These are phyloP conservation scores for Leptinotarsa haldemani DNA, from an alignment of 2,888 invertebrate species.

Conservation along the genomic window DNA sequence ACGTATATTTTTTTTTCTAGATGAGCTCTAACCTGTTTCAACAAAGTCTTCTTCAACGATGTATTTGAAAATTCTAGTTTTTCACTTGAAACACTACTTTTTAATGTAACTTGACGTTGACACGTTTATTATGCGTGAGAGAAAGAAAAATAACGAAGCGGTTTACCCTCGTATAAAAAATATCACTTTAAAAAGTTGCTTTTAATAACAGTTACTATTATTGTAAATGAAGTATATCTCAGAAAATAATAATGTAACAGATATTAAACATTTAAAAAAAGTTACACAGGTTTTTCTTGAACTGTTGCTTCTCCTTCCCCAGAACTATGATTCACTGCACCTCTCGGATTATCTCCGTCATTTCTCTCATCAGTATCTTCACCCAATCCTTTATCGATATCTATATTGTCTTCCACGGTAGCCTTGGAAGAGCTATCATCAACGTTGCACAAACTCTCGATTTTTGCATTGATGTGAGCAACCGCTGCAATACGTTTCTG, in stretches of 20 bases:
- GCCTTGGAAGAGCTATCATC: neutral
- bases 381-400: neutral
- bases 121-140: too few species aligned
- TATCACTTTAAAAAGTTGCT: too few species aligned
- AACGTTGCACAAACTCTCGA: slow-evolving; percentile 40
- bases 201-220: too few species aligned
- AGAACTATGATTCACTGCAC: neutral
- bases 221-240: neutral
- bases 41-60: too few species aligned
- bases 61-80: too few species aligned
- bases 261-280: neutral
- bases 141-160: too few species aligned
- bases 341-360: neutral
- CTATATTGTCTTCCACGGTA: slow-evolving; percentile 8
- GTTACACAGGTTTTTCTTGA: neutral
- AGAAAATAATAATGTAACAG: neutral
- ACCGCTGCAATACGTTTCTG: slow-evolving; percentile 51
- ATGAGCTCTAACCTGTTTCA: too few species aligned
- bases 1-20: too few species aligned
- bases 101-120: too few species aligned
- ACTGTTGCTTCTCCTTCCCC: neutral
- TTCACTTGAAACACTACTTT: too few species aligned
- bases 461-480: slow-evolving; percentile 51
- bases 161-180: too few species aligned
- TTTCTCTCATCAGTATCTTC: slow-evolving; percentile 2